phyloP scores from a whole-genome alignment of 2,113 vertebrate species.

The pig (Sus scrofa) region T2T-Sscrofa CM000813.6:38950001-38950500 shows the following conservation, averaged over 20 bases:
- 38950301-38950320: not conserved
- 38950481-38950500: not conserved
- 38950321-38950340: not conserved
- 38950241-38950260: not conserved
- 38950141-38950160: not conserved
- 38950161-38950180: not conserved
- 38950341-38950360: not conserved
- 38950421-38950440: not conserved
- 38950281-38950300: not conserved
- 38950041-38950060: not conserved
- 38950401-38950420: not conserved
- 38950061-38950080: fast-evolving
- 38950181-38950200: no score
- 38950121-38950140: not conserved
- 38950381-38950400: not conserved
- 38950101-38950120: not conserved
- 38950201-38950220: not conserved
- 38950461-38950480: not conserved
- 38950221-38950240: not conserved
- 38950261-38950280: not conserved
- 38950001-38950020: not conserved
- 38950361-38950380: not conserved
- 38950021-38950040: not conserved
- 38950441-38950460: not conserved
- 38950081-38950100: not conserved